phyloP scores from a whole-genome alignment of 2,888 invertebrate species.

The Minunthozetes semirufus region DNA sequence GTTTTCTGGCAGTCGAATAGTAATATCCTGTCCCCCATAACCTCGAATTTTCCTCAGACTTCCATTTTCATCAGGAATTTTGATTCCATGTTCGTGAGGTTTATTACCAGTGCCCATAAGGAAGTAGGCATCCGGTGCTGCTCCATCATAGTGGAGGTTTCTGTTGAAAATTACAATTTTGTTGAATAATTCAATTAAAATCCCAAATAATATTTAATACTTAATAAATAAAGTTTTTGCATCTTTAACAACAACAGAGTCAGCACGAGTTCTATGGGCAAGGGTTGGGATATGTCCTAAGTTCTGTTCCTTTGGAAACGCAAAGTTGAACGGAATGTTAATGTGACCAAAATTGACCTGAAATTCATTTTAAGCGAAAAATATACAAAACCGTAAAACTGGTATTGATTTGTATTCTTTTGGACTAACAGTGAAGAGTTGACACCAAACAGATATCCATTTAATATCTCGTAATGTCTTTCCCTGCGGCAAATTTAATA shows the following conservation, averaged over 20 bases:
- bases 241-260: conserved; percentile 81
- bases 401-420: too few species aligned
- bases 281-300: conserved; percentile 78
- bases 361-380: too few species aligned
- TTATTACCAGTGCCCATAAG: conserved; percentile 89
- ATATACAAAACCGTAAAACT: too few species aligned
- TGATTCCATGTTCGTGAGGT: conserved; percentile 65
- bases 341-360: conserved; percentile 43
- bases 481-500: conserved; percentile 72
- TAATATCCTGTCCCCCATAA: conserved; percentile 85
- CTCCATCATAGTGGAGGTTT: conserved; percentile 83
- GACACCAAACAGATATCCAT: conserved; percentile 88
- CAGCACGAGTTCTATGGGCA: conserved; percentile 79
- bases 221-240: conserved; percentile 74
- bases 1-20: conserved; percentile 74
- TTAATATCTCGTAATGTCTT: conserved; percentile 76
- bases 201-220: conserved; percentile 5
- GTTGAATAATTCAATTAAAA: not conserved
- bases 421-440: conserved; percentile 57
- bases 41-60: conserved; percentile 70
- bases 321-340: conserved; percentile 41
- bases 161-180: conserved; percentile 54
- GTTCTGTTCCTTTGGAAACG: conserved; percentile 56
- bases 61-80: conserved; percentile 81
- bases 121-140: conserved; percentile 81